Evolutionary conservation across 1,140 invertebrate species (phyloP), one percentile per base, ranked within the genome.

Genomic region (Atta colombica): DNA sequence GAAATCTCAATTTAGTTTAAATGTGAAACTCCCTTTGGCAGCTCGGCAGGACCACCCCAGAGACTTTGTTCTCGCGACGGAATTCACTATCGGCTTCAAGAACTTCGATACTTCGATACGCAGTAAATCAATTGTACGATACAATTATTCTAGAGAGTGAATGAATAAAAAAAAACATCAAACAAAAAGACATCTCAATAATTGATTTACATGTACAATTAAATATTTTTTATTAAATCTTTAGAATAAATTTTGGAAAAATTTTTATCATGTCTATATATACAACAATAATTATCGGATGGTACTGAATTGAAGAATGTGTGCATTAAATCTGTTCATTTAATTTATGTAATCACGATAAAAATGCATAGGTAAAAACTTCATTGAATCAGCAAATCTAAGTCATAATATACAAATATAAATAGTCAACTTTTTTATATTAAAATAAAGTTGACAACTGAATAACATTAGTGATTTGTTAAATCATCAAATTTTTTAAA

Each of bases 1-100:
- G 84, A 93, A 93, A 91, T 93, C 92, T 92, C 90, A 84, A 93
- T 93, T 93, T 85, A 75, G 87, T 88, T 91, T 87, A 78, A 92
- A 89, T 82, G 87, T 77, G 87, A 71, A 51, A 77, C 86, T 92
- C 89, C 84, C 85, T 86, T 90, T 87, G 58, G 65, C 60, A 60
- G 39, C 78, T 90, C 88, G 58, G 65, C 60, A 60, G 25, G 85
- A 82, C 87, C 72, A 87, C 60, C 85, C 85, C 75, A 45, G 25
- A 39, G 31, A 85, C 74, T 86, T 89, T 66, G 16, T 85, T 68
- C 80, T 72, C 78, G 77, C 81, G 61, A 74, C 49, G 45, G 53
- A 78, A 84, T 87, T 89, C 60, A 28, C 82, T 84, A 49, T 77
- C 85, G 74, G 65, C 84, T 71, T 86, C 60, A 49, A 28, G 16